Evolutionary conservation across 1,140 invertebrate species (phyloP).

Genomic region (Lordiphosa stackelbergi): DNA sequence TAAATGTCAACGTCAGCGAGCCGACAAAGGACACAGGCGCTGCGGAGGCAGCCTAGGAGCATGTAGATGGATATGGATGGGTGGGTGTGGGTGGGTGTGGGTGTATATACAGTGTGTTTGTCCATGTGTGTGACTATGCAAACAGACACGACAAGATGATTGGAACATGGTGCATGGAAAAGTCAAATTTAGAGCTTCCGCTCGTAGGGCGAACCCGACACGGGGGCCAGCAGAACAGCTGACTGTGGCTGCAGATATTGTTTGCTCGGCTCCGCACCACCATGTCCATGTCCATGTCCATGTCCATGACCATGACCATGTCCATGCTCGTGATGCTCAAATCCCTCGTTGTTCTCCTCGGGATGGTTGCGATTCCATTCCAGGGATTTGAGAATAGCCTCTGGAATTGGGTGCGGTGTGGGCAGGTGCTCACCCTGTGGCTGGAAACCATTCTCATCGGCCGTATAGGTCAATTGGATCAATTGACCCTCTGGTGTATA

Average conservation of each 20-base stretch:
- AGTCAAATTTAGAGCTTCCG: slow-evolving; percentile 48
- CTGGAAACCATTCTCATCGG: slow-evolving; percentile 81
- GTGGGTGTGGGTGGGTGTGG: slow-evolving; percentile 15
- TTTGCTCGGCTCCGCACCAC: slow-evolving; percentile 27
- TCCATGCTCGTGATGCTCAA: slow-evolving; percentile 29
- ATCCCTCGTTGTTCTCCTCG: slow-evolving; percentile 51
- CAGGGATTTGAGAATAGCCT: slow-evolving; percentile 73
- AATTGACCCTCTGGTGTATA: slow-evolving; percentile 76
- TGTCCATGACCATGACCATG: slow-evolving; percentile 28
- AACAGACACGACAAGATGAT: slow-evolving; percentile 31
- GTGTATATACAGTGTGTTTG: slow-evolving; percentile 30
- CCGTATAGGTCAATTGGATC: slow-evolving; percentile 79
- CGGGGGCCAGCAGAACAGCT: slow-evolving; percentile 34
- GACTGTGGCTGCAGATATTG: slow-evolving; percentile 46
- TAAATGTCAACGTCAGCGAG: slow-evolving; percentile 74
- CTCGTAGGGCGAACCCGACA: slow-evolving; percentile 54
- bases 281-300: slow-evolving; percentile 25
- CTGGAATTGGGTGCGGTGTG: slow-evolving; percentile 77
- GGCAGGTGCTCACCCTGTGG: slow-evolving; percentile 79
- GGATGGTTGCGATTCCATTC: slow-evolving; percentile 78
- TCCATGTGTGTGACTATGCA: slow-evolving; percentile 34
- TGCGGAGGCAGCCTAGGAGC: slow-evolving; percentile 27
- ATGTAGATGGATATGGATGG: slow-evolving; percentile 33
- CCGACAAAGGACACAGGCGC: slow-evolving; percentile 56
- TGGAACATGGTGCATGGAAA: slow-evolving; percentile 1